Base-by-base conservation (phyloP, 2,113 vertebrate species). In the Crocuta crocuta region DNA sequence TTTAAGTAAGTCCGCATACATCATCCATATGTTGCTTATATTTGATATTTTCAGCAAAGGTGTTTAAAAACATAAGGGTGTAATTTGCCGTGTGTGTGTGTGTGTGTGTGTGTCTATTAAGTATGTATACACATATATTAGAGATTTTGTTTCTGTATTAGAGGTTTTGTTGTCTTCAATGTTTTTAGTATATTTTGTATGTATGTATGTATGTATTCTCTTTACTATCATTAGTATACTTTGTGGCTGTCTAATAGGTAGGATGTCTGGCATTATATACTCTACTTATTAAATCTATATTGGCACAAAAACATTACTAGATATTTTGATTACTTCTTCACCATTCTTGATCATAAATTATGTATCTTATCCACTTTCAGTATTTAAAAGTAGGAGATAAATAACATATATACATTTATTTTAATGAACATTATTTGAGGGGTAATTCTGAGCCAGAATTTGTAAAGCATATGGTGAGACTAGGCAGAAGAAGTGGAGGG, bases 1-100 rank as follows among this genome's bases (percentile, higher is more conserved):
- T 96, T 97, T 85, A 92, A 97, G 85, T 90, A 83, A 91, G 45
- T 65, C 70, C 76, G 74, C 31, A 73, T 89, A 61, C 48, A 92
- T 33, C 61, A 73, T 82, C 82, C 95, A 94, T 96, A 94, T 98
- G 90, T 83, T 96, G 24, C 21, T 90, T 5, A 28, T 89, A 83
- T 73, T 66, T 89, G 33, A 73, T 55, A 92, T 43, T 95, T 94
- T 93, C 50, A 95, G 19, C 31, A 93, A 94, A 24, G 19, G 23
- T 87, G 17, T 8, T 95, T 78, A 86, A 79, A 88, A 74, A 17
- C 55, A 19, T 92, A 45, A 97, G n/a, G 55, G 4, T 73, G 95
- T 96, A 79, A 70, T 26, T 89, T 87, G 43, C 19, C 28, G 66
- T 93, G 31, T 12, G 39, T 19, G 23, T 33, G 33, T 1, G 28